These are phyloP conservation scores for Nipponacmea schrenckii DNA, from an alignment of 2,888 invertebrate species.

Conservation along the genomic window DNA sequence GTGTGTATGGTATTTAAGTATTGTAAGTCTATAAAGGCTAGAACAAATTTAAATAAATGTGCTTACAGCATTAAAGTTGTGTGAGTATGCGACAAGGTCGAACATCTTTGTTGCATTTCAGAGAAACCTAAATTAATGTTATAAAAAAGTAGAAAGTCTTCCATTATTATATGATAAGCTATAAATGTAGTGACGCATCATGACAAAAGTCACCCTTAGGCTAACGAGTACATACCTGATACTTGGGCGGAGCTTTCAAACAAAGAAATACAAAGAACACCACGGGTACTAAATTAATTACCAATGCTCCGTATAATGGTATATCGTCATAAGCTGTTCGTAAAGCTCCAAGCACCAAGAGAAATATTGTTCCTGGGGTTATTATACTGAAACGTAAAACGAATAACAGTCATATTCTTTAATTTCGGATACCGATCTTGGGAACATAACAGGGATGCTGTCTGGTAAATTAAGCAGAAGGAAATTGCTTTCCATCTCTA, in stretches of 20 bases:
- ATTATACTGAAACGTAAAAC: conserved; percentile 71
- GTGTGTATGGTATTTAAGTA: not conserved
- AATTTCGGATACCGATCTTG: too few species aligned
- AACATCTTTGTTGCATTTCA: not conserved
- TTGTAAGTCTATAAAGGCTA: too few species aligned
- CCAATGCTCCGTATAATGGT: conserved; percentile 63
- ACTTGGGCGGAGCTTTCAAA: conserved; percentile 40
- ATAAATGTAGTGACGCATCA: too few species aligned
- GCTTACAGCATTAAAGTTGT: not conserved
- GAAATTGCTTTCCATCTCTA: too few species aligned
- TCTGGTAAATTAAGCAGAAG: too few species aligned
- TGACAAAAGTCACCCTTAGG: too few species aligned
- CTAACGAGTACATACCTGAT: conserved; percentile 74
- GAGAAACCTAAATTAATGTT: not conserved
- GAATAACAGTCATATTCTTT: too few species aligned
- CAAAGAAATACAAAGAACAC: conserved; percentile 53
- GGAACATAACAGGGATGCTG: too few species aligned
- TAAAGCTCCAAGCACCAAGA: conserved; percentile 76
- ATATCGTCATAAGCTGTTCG: conserved; percentile 69
- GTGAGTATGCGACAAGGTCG: too few species aligned
- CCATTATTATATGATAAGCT: too few species aligned
- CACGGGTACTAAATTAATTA: conserved; percentile 67
- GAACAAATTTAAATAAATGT: too few species aligned
- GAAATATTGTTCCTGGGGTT: conserved; percentile 80
- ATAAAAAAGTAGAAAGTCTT: too few species aligned